These are phyloP conservation scores for Drosophila paulistorum DNA, from an alignment of 1,140 invertebrate species.

Conservation along the genomic window DNA sequence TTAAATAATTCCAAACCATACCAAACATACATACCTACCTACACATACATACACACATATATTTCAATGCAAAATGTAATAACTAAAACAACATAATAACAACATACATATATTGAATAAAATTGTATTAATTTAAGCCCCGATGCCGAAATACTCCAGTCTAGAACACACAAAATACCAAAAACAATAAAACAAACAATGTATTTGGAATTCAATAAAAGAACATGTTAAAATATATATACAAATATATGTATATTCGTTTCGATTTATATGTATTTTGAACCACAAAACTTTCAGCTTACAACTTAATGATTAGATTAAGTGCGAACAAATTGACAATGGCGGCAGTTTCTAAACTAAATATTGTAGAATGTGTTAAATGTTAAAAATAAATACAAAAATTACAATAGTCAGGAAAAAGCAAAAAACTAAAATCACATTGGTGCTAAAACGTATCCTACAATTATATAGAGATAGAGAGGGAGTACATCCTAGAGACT, in stretches of 20 bases:
- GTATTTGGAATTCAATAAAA: conserved; percentile 79
- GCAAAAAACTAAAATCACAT: conserved; percentile 72
- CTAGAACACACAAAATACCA: conserved; percentile 6
- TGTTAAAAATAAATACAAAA: conserved; percentile 63
- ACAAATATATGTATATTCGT: conserved; percentile 38
- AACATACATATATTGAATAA: conserved; percentile 17
- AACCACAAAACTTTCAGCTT: conserved; percentile 48
- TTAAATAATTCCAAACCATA: conserved; percentile 15
- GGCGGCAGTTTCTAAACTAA: conserved; percentile 67
- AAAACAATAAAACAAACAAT: conserved; percentile 56
- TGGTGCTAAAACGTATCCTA: conserved; percentile 43
- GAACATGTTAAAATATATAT: conserved; percentile 67
- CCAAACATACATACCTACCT: conserved; percentile 20
- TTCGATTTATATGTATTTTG: conserved; percentile 28
- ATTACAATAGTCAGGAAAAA: conserved; percentile 58
- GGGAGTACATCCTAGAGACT: conserved; percentile 23
- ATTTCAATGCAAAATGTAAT: conserved; percentile 40
- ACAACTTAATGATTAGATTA: conserved; percentile 69
- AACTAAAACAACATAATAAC: conserved; percentile 6
- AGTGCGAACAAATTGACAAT: conserved; percentile 44
- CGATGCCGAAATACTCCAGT: not conserved
- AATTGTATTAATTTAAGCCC: conserved; percentile 13
- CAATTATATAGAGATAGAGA: not conserved
- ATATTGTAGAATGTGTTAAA: conserved; percentile 32
- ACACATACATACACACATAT: conserved; percentile 35